These are phyloP conservation scores for Drosophila formosana DNA, from an alignment of 2,888 invertebrate genomes.

Conservation along the genomic window DNA sequence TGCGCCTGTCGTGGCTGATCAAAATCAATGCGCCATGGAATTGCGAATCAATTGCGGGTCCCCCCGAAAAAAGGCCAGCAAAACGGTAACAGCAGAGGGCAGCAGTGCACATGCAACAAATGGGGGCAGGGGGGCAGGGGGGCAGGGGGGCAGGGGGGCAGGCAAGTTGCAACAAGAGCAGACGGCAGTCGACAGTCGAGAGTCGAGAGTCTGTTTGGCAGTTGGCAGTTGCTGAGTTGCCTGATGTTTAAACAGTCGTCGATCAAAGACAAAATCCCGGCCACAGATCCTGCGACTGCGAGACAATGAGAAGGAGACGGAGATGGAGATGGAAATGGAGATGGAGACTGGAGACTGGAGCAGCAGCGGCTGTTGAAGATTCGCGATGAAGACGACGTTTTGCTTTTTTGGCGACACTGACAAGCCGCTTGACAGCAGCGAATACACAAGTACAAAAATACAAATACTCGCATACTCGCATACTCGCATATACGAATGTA, in stretches of 20 bases:
- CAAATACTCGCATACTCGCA: slow-evolving; percentile 29
- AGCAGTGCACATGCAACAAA: slow-evolving; percentile 4
- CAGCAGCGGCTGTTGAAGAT: neutral
- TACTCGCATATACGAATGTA: slow-evolving; percentile 46
- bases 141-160: too few species aligned
- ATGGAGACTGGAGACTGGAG: neutral
- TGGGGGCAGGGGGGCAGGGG: too few species aligned
- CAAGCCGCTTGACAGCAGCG: slow-evolving; percentile 65
- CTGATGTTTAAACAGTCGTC: slow-evolving; percentile 75
- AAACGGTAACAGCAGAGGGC: slow-evolving; percentile 61
- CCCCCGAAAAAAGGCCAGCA: neutral
- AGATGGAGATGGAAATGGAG: neutral
- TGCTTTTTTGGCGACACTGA: slow-evolving; percentile 80
- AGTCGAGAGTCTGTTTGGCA: slow-evolving; percentile 26
- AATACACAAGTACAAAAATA: neutral
- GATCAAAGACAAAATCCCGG: slow-evolving; percentile 78
- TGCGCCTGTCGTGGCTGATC: slow-evolving; percentile 78
- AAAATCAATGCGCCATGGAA: slow-evolving; percentile 77
- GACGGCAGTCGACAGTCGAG: slow-evolving; percentile 13
- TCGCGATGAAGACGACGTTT: slow-evolving; percentile 79
- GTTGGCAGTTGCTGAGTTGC: slow-evolving; percentile 49
- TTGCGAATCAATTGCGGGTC: slow-evolving; percentile 78
- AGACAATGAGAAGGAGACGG: slow-evolving; percentile 22
- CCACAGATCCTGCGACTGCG: slow-evolving; percentile 33
- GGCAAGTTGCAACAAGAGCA: neutral